Percentiles rank a stretch among this genome's conserved stretches.
phyloP scores from a whole-genome alignment of 1,140 invertebrate genomes.

The Bilobella aurantiaca region DNA sequence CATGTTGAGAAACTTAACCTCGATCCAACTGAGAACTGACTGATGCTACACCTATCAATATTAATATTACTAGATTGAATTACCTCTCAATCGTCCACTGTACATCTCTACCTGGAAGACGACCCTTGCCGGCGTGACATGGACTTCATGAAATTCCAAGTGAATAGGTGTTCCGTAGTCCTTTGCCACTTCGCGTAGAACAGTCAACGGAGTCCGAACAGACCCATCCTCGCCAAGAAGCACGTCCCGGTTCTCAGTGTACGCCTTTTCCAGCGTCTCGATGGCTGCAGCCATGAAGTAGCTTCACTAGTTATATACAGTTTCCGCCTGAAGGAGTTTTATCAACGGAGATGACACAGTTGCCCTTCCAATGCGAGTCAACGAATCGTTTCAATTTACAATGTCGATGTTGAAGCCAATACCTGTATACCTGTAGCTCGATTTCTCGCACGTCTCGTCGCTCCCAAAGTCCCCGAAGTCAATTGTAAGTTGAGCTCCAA shows the following conservation, averaged over 20 bases:
- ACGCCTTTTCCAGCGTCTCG: background rate
- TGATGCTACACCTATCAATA: background rate
- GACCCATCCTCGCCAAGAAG: background rate
- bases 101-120: background rate
- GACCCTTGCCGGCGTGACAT: background rate
- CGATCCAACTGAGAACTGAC: background rate
- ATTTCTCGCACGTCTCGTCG: too few relatives aligned
- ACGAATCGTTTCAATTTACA: too few relatives aligned
- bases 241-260: background rate
- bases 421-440: too few relatives aligned
- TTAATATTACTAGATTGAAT: background rate
- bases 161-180: background rate
- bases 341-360: too few relatives aligned
- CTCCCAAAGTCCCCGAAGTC: too few relatives aligned
- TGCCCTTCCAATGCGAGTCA: too few relatives aligned
- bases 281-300: background rate
- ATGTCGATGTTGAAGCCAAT: too few relatives aligned
- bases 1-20: background rate
- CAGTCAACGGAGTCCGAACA: background rate
- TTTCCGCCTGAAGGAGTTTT: background rate
- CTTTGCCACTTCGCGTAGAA: background rate
- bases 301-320: too few relatives aligned
- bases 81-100: background rate
- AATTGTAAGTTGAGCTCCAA: too few relatives aligned
- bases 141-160: background rate